Conservation (phyloP, 2,797 vertebrate genomes). For the Garrulus glandarius region DNA sequence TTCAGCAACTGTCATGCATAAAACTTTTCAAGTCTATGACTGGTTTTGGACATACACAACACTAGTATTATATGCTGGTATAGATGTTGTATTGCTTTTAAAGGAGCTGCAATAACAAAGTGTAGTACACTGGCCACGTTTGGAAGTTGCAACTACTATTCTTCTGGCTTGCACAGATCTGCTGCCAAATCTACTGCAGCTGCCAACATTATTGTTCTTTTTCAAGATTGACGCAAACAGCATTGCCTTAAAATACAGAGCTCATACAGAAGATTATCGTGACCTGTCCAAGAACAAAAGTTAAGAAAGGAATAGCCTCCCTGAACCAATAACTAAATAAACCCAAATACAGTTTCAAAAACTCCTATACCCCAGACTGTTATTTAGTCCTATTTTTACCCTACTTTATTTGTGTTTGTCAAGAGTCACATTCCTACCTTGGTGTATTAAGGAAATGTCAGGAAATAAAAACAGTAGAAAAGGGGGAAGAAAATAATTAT, state of each 20-base stretch:
- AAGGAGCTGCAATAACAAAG: neutral
- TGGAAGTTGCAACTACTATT: neutral
- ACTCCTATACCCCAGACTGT: neutral
- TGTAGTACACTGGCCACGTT: neutral
- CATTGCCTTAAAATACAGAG: neutral
- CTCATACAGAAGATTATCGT: neutral
- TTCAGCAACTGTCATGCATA: neutral
- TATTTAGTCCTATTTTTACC: neutral
- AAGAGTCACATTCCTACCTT: neutral
- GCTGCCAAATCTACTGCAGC: neutral
- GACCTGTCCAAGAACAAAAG: neutral
- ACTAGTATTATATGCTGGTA: neutral
- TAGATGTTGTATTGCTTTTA: neutral
- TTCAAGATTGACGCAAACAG: neutral
- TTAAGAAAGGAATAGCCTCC: neutral
- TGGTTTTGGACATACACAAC: neutral
- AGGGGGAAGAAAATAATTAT: neutral
- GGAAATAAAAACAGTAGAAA: neutral
- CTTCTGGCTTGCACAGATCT: neutral
- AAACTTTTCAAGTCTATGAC: neutral
- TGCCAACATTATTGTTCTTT: neutral
- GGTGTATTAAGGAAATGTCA: neutral
- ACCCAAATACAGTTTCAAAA: neutral
- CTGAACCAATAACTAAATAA: neutral
- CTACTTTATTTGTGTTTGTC: neutral